Base-by-base conservation (phyloP, 2,888 invertebrate genomes). In the Cantharis nigra region DNA sequence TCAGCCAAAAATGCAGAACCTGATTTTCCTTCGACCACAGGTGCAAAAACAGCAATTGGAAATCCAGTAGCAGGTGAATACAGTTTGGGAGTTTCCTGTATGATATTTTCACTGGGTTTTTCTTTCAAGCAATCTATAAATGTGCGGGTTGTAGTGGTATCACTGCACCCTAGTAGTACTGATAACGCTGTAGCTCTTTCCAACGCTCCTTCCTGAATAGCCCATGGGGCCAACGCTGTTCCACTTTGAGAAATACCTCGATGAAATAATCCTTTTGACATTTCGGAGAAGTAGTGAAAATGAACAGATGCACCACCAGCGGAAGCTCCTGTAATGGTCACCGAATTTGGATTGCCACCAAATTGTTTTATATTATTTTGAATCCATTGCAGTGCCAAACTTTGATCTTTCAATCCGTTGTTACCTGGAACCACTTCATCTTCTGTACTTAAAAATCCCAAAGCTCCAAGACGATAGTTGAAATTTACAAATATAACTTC, bases 281-380 rank as follows among this genome's bases (percentile, higher is more conserved):
- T 83, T 0, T 91, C 91, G 0, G 93, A 92, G 11, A 94, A 81
- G 80, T 92, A 91, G 78, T 94, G 94, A 82, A 93, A 92, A 85
- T 94, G 93, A 0, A 93, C 93, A 80, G 94, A 92, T 3, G 92
- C 93, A 62, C 91, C 94, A 0, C 94, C 94, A 0, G 94, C 92
- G 3, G 94, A 94, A 81, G 91, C 90, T 2, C 94, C 94, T 0
- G 91, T 86, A 1, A 94, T 84, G 0, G 93, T 92, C 18, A 94
- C 89, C 78, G 91, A 91, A 63, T 91, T 90, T 2, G 93, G 91
- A 87, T 94, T 91, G 0, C 94, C 94, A 2, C 92, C 93, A 82
- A 94, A 94, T 91, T 90, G 23, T n/a, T 67, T 67, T 7, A 67
- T 67, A 9, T 67, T 13, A 9, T n/a, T 23, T 67, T 67, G 65